These are phyloP conservation scores for Hemitrygon akajei DNA, from an alignment of 2,797 vertebrate species.

Conservation along the genomic window DNA sequence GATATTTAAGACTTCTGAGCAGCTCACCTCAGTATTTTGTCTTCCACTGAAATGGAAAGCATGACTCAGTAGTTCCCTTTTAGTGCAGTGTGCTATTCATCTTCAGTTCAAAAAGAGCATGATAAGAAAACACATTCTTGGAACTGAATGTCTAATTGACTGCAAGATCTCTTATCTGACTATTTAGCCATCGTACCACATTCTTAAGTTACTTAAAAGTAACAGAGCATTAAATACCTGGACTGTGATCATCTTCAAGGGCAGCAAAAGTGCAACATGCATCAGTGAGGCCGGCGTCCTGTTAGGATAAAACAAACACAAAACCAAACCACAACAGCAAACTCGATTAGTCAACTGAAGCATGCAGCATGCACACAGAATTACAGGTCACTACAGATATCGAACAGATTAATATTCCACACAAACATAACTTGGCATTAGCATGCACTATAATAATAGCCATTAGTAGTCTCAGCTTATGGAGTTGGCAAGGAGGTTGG, in stretches of 20 bases:
- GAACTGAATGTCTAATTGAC: neutral
- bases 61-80: neutral
- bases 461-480: constrained; percentile 40
- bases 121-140: neutral
- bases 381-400: neutral
- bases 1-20: neutral
- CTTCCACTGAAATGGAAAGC: neutral
- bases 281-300: constrained; percentile 95
- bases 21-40: neutral
- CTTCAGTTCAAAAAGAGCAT: neutral
- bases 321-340: constrained; percentile 63
- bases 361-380: constrained; percentile 51
- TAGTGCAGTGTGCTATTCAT: neutral
- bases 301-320: constrained; percentile 82
- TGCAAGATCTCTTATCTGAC: neutral
- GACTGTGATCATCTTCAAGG: constrained; percentile 91
- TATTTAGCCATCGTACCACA: too few species aligned
- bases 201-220: neutral
- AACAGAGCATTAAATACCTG: constrained; percentile 70
- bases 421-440: neutral
- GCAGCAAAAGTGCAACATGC: constrained; percentile 86
- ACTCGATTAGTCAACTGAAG: constrained; percentile 56
- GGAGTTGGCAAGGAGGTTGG: neutral
- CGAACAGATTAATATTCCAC: constrained; percentile 9
- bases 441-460: constrained; percentile 39